Conservation (phyloP, 2,797 vertebrate species). For the Enteromius treurensis region DNA sequence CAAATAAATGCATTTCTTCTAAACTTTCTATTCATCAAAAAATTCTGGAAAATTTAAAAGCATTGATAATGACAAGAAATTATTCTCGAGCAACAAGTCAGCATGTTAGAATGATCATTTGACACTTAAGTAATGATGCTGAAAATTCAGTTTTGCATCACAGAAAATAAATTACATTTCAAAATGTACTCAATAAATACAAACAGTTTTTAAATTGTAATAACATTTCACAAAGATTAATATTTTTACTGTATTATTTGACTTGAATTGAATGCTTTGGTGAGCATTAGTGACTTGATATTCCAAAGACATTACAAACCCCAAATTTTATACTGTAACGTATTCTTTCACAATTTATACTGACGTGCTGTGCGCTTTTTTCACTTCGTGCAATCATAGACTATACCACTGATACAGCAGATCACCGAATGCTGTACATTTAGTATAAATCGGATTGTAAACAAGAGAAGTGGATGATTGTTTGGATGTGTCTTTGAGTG, state of each 20-base stretch:
- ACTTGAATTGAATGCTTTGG: not conserved
- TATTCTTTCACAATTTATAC: not conserved
- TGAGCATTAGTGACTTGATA: not conserved
- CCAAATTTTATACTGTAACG: no score
- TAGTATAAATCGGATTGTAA: not conserved
- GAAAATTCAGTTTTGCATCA: not conserved
- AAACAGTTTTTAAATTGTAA: not conserved
- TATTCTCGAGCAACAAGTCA: not conserved
- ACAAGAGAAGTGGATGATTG: constrained; percentile 21
- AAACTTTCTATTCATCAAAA: no score
- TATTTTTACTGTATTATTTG: not conserved
- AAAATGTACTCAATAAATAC: not conserved
- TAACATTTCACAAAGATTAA: not conserved
- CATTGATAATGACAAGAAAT: not conserved
- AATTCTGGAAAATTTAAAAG: no score
- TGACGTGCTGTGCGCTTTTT: not conserved
- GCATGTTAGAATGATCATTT: not conserved
- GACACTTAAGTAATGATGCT: not conserved
- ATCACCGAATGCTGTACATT: not conserved
- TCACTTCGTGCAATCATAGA: not conserved
- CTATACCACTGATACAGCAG: not conserved
- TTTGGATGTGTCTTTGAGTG: constrained; percentile 38
- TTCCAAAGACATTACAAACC: not conserved
- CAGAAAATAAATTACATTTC: not conserved
- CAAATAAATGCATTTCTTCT: no score